Evolutionary conservation across 2,888 invertebrate species (phyloP).

Genomic region (Ectemnius lituratus): DNA sequence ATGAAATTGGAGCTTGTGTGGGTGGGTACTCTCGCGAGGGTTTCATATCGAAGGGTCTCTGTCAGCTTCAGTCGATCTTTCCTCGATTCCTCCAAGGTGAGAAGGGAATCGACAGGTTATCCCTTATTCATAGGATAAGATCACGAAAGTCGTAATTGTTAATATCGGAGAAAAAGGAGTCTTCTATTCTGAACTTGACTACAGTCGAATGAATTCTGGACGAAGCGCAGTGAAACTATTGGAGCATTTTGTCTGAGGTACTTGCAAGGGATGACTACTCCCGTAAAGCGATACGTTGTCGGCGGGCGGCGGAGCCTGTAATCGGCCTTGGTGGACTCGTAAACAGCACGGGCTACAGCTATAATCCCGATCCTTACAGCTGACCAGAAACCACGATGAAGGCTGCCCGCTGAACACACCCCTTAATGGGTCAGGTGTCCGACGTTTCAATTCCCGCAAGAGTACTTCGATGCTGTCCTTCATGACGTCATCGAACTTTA

Average conservation of each 20-base stretch:
- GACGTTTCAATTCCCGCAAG: slow-evolving; percentile 63
- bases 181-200: not conserved
- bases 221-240: not conserved
- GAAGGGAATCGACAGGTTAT: not conserved
- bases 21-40: slow-evolving; percentile 53
- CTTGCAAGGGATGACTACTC: slow-evolving; percentile 47
- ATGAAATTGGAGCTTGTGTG: slow-evolving; percentile 72
- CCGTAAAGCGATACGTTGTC: slow-evolving; percentile 53
- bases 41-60: slow-evolving; percentile 53
- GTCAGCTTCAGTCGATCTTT: not conserved
- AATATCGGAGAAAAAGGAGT: too few species aligned
- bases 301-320: slow-evolving; percentile 59
- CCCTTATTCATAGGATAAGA: not conserved
- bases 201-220: slow-evolving; percentile 17
- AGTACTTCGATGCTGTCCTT: slow-evolving; percentile 49
- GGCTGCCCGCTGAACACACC: slow-evolving; percentile 48
- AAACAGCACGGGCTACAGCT: slow-evolving; percentile 67
- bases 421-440: slow-evolving; percentile 69
- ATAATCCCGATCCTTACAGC: slow-evolving; percentile 65
- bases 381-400: slow-evolving; percentile 65
- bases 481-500: slow-evolving; percentile 60
- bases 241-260: slow-evolving; percentile 8
- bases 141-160: too few species aligned
- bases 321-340: slow-evolving; percentile 73
- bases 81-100: not conserved